A percentile compares a stretch with the other conserved stretches of the same genome.
Conservation (phyloP, 2,888 invertebrate genomes). For the Labia minor region DNA sequence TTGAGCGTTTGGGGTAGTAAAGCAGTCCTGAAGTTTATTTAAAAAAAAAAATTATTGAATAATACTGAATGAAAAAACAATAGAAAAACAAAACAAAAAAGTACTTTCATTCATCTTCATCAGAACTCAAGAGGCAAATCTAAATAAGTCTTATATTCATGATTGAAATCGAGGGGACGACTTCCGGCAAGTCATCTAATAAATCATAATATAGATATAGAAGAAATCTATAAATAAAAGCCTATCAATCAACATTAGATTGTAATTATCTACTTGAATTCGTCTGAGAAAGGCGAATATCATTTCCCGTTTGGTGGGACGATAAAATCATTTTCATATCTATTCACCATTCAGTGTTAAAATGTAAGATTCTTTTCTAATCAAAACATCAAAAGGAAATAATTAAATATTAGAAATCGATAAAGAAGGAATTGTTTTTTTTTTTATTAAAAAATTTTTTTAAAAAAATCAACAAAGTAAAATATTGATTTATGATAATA, state of each 20-base stretch:
- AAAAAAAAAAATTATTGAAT: too few relatives aligned
- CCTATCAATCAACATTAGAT: conserved; percentile 7
- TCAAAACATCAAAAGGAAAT: too few relatives aligned
- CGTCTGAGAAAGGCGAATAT: background rate
- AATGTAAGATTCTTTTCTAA: too few relatives aligned
- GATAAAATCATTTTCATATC: too few relatives aligned
- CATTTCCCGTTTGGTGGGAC: background rate
- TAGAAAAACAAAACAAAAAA: background rate
- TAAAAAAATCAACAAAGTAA: too few relatives aligned
- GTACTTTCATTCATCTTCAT: background rate
- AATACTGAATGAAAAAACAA: too few relatives aligned
- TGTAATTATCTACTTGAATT: background rate
- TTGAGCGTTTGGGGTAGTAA: background rate
- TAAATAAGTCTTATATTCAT: background rate
- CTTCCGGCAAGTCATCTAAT: conserved; percentile 13
- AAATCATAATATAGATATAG: conserved; percentile 13
- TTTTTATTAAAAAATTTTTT: too few relatives aligned
- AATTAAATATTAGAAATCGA: too few relatives aligned
- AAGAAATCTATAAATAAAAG: conserved; percentile 13
- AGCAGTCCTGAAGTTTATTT: too few relatives aligned
- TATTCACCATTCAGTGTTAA: too few relatives aligned
- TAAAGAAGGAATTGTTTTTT: too few relatives aligned
- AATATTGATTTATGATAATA: too few relatives aligned
- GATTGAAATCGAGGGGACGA: background rate
- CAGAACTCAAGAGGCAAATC: background rate